Base-by-base conservation (phyloP, 2,113 vertebrate genomes). In the Dromaius novaehollandiae region DNA sequence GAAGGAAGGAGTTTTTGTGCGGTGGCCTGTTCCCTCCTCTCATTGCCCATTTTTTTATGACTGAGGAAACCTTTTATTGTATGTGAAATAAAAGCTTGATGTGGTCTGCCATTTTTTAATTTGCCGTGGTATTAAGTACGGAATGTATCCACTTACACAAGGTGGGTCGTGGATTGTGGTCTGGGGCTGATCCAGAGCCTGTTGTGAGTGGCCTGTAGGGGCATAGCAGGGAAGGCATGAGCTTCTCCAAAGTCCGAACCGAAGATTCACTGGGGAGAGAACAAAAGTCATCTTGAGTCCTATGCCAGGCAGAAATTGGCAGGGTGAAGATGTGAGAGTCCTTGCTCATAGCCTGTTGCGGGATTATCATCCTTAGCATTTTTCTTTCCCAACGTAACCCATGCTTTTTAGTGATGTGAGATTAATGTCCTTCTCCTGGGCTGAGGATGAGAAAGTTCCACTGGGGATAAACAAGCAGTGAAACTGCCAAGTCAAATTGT, bases 21-120 rank as follows among this genome's bases (percentile, higher is more conserved):
- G 73, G 94, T 96, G 95, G 94, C 91, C 94, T 93, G 82, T 97
- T 97, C 82, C 89, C 74, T 30, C 87, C 56, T 95, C 73, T 95
- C 65, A 46, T 93, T 96, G 71, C 91, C 95, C 91, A 53, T 83
- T 87, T 95, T 95, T 96, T 97, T 90, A 97, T n/a, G 79, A 60
- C 82, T 65, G 93, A 97, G 96, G 95, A 97, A 97, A 94, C 89
- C 95, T 95, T 97, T 97, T 97, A 97, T 96, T 97, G 85, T 93
- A 95, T 1, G 42, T 1, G 10, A 93, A 95, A 94, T 95, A 93
- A 96, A 96, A 96, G 89, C 79, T 95, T 96, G 94, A 96, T 96
- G 91, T 95, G 94, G 95, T 83, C 87, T 96, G 91, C 93, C 82
- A 81, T 96, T 86, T 97, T 96, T 96, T 86, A 97, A 97, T 97